phyloP scores from a whole-genome alignment of 2,888 invertebrate species.

The Tetranychus piercei region DNA sequence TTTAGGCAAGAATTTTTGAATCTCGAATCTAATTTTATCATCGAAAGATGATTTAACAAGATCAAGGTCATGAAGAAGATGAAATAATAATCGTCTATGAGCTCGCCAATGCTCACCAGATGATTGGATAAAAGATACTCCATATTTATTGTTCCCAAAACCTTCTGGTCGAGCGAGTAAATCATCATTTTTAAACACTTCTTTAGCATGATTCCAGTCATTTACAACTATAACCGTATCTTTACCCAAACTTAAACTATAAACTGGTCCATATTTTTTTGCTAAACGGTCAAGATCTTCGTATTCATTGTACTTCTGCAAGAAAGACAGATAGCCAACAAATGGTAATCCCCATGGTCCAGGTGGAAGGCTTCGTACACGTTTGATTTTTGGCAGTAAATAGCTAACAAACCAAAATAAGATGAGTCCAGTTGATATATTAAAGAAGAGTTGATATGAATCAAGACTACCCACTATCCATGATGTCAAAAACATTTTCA shows the following conservation, averaged over 20 bases:
- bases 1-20: too few relatives aligned
- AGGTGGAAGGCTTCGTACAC: neutral
- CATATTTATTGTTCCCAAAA: neutral
- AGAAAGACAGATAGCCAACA: neutral
- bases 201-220: neutral
- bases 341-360: neutral
- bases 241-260: neutral
- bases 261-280: conserved; percentile 8
- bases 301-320: neutral
- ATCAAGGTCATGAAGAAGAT: too few relatives aligned
- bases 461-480: too few relatives aligned
- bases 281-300: neutral
- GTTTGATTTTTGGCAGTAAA: neutral
- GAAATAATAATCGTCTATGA: too few relatives aligned
- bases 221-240: neutral
- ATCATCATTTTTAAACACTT: neutral
- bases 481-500: too few relatives aligned
- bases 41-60: too few relatives aligned
- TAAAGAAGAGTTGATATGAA: too few relatives aligned
- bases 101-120: too few relatives aligned
- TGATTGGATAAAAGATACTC: too few relatives aligned
- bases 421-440: too few relatives aligned
- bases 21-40: too few relatives aligned
- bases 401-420: neutral
- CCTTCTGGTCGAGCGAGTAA: neutral